phyloP scores from a whole-genome alignment of 2,113 vertebrate species.

The Cephalopterus ornatus region DNA sequence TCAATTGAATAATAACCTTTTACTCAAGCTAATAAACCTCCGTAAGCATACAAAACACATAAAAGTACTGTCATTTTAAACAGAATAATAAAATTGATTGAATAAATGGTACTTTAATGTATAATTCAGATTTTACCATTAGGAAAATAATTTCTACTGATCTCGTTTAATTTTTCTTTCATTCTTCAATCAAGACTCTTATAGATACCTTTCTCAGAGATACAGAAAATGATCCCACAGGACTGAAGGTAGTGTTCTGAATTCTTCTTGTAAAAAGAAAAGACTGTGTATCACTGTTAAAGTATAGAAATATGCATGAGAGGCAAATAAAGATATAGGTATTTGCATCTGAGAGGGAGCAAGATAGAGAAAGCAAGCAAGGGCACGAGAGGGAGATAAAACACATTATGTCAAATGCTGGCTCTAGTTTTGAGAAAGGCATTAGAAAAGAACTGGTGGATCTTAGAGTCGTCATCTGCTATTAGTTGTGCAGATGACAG shows the following conservation, averaged over 20 bases:
- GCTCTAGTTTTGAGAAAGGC: neutral
- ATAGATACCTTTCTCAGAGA: neutral
- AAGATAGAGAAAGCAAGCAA: neutral
- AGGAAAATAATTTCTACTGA: slow-evolving; percentile 40
- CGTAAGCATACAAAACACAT: neutral
- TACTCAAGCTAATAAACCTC: slow-evolving; percentile 32
- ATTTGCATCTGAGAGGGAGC: neutral
- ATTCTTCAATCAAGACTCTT: neutral
- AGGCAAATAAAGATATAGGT: neutral
- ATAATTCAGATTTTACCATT: slow-evolving; percentile 47
- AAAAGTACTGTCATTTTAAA: slow-evolving; percentile 29
- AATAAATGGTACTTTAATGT: slow-evolving; percentile 49
- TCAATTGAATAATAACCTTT: slow-evolving; percentile 16
- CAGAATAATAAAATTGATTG: slow-evolving; percentile 41
- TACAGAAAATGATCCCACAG: neutral
- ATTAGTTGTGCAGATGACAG: neutral
- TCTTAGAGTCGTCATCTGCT: neutral
- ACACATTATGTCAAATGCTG: neutral
- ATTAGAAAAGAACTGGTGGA: slow-evolving; percentile 26
- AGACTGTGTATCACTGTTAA: neutral
- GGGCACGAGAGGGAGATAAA: neutral
- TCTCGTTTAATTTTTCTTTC: neutral
- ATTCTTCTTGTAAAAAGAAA: neutral
- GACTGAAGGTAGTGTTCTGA: neutral
- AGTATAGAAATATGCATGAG: neutral